Percentiles rank a stretch among this genome's conserved stretches.
Conservation (phyloP, 2,797 vertebrate species). For the Sebastes elongatus region DNA sequence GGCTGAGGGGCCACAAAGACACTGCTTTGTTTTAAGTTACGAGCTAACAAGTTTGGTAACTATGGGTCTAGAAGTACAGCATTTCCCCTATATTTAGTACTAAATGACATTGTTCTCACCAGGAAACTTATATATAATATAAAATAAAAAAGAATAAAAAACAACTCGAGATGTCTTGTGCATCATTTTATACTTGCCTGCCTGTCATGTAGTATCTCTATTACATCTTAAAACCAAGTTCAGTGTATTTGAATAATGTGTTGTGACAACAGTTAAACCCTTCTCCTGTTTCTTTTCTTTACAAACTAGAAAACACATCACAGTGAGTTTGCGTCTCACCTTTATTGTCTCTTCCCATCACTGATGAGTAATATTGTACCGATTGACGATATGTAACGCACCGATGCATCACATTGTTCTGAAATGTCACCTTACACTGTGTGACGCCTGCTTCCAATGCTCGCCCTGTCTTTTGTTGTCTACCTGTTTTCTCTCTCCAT, state of each 20-base stretch:
- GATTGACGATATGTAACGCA: constrained; percentile 15
- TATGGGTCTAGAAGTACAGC: too few relatives aligned
- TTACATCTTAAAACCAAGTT: neutral
- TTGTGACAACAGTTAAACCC: neutral
- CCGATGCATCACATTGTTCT: constrained; percentile 32
- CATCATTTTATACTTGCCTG: neutral
- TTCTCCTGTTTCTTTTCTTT: constrained; percentile 1
- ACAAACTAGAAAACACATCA: neutral
- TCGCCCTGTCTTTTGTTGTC: neutral
- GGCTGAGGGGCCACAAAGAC: too few relatives aligned
- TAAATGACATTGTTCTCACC: accelerated
- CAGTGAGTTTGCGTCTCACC: neutral
- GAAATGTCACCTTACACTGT: constrained; percentile 13
- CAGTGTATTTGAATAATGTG: neutral
- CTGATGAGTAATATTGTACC: constrained; percentile 13
- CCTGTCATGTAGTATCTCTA: neutral
- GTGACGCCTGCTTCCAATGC: neutral
- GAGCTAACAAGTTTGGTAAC: too few relatives aligned
- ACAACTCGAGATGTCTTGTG: too few relatives aligned
- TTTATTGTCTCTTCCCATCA: constrained; percentile 38
- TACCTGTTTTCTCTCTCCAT: neutral
- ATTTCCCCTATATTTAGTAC: too few relatives aligned
- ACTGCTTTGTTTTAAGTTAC: too few relatives aligned
- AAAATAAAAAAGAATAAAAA: too few relatives aligned
- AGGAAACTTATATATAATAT: too few relatives aligned